These are phyloP conservation scores for Jordanella pulchra DNA, from an alignment of 2,797 vertebrate species.

Conservation along the genomic window DNA sequence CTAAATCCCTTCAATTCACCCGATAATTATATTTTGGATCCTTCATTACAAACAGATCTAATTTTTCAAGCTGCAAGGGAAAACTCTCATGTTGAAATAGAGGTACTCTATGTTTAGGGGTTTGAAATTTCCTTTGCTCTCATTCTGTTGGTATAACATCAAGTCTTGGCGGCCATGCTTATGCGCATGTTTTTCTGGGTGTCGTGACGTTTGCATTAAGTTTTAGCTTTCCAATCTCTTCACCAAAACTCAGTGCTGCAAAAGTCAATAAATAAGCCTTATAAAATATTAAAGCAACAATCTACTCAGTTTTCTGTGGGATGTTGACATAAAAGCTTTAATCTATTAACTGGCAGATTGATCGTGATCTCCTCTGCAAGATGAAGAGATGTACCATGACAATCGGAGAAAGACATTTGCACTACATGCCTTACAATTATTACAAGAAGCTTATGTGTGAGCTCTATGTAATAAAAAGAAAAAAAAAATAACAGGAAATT, in stretches of 20 bases:
- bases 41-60: conserved; percentile 22
- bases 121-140: conserved; percentile 16
- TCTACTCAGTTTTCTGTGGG: background rate
- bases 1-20: conserved; percentile 39
- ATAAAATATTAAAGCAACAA: conserved; percentile 5
- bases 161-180: background rate
- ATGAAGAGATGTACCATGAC: conserved; percentile 2
- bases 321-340: conserved; percentile 15
- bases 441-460: conserved; percentile 7
- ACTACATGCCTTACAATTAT: conserved; percentile 12
- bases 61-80: conserved; percentile 6
- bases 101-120: background rate
- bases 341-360: conserved; percentile 3
- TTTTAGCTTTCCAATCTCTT: conserved; percentile 17
- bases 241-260: conserved; percentile 4
- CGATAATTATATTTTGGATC: conserved; percentile 28
- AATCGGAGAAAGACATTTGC: conserved; percentile 23
- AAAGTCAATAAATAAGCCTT: conserved; percentile 12
- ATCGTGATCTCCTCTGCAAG: background rate
- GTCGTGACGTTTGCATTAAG: background rate
- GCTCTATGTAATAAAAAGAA: background rate
- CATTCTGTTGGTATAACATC: conserved; percentile 2
- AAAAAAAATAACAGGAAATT: background rate
- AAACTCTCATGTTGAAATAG: background rate
- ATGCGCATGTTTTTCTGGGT: background rate